Conservation (phyloP, 2,888 invertebrate genomes). For the Spilarctia lutea region DNA sequence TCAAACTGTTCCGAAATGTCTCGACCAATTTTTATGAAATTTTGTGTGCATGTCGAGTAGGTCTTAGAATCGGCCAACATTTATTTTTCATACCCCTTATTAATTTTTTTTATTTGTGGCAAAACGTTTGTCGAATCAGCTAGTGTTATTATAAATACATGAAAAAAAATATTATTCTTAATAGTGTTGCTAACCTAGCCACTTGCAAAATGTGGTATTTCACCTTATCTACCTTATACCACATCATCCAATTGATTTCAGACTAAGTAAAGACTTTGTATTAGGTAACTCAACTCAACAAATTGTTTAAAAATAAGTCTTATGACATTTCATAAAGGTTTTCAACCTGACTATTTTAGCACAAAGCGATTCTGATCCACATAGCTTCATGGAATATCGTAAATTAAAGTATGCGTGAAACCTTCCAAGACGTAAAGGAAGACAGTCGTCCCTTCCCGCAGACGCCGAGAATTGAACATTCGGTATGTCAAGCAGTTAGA, state of each 20-base stretch:
- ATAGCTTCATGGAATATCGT: neutral
- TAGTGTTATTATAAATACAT: too few relatives aligned
- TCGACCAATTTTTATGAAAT: too few relatives aligned
- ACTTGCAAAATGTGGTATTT: neutral
- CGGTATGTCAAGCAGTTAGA: constrained; percentile 82
- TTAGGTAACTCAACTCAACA: neutral
- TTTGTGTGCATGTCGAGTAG: too few relatives aligned
- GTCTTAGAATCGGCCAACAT: too few relatives aligned
- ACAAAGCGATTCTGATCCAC: neutral
- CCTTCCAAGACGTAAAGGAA: constrained; percentile 31
- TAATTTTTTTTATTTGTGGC: too few relatives aligned
- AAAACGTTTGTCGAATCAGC: too few relatives aligned
- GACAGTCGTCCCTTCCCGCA: constrained; percentile 27
- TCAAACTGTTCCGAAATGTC: too few relatives aligned
- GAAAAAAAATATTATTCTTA: neutral
- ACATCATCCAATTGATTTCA: too few relatives aligned
- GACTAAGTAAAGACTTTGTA: too few relatives aligned
- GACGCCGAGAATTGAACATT: constrained; percentile 67
- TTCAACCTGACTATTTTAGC: neutral
- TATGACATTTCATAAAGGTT: neutral
- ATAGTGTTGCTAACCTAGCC: neutral
- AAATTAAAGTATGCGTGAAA: constrained; percentile 28
- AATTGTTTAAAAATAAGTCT: neutral
- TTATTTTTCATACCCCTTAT: too few relatives aligned
- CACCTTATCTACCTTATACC: too few relatives aligned